Evolutionary conservation across 2,113 vertebrate genomes (phyloP), one percentile per base, ranked within the genome.

Genomic region (Antechinus flavipes): DNA sequence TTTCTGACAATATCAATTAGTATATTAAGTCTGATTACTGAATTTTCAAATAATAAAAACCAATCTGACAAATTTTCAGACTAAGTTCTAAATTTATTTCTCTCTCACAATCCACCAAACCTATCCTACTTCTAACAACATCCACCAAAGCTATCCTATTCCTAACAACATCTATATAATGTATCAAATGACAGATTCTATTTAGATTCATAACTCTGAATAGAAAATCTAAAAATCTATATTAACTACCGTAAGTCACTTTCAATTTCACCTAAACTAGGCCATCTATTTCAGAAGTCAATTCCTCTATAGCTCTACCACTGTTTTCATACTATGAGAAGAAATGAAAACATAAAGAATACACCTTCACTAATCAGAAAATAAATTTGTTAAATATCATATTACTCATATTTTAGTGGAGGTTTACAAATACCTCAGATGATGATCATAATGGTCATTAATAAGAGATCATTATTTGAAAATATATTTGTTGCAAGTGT

Each of bases 251-350:
- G 52, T 23, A 1, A 93, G 19, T 91, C 53, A 95, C 2, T 10
- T 90, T n/a, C 54, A 95, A 90, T 93, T 95, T 95, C 84, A 84
- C 95, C 92, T 93, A 90, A 93, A 96, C 5, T 56, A 92, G 50
- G 95, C 49, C 46, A 94, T 76, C 61, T n/a, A n/a, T 22, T 84
- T 42, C n/a, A 84, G 4, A 42, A 84, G 68, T 42, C 16, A 84
- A 42, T 84, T 42, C n/a, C 68, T 84, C 35, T 42, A 95, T 89
- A 95, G 94, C 68, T 96, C 84, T 90, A 46, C 25, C 94, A 91
- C 16, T 93, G 94, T 3, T 30, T 0, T 76, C 50, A 3, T 93
- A 91, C 93, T 91, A 89, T 53, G 49, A 91, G 24, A 94, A n/a
- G n/a, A 30, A 91, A 91, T 91, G 26, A 94, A 93, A 16, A 94